A percentile compares a stretch with the other conserved stretches of the same genome.
These are phyloP conservation scores for Pristionchus mayeri DNA, from an alignment of 2,888 invertebrate genomes.

Conservation along the genomic window DNA sequence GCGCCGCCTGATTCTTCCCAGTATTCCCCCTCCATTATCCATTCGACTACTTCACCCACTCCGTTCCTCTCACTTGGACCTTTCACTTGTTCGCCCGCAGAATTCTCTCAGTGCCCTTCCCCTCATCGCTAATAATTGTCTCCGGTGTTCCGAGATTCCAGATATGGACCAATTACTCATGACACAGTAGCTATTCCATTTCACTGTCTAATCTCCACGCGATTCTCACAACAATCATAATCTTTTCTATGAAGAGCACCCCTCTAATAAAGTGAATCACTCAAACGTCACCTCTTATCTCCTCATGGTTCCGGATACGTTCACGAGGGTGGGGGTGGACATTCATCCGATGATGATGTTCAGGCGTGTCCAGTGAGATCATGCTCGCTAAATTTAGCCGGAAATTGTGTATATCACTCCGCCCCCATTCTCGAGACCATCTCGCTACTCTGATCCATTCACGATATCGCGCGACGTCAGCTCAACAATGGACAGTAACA, in stretches of 20 bases:
- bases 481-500: slow-evolving; percentile 31
- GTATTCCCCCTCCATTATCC: not conserved
- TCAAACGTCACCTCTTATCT: not conserved
- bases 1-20: slow-evolving; percentile 8
- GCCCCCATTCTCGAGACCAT: not conserved
- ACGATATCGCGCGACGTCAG: not conserved
- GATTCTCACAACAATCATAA: slow-evolving; percentile 5
- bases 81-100: not conserved
- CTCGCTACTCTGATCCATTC: no score
- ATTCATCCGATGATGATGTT: slow-evolving; percentile 2
- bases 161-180: slow-evolving; percentile 34
- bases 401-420: no score
- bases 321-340: no score
- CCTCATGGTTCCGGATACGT: not conserved
- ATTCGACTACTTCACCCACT: not conserved
- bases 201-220: not conserved
- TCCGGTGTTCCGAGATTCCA: slow-evolving; percentile 39
- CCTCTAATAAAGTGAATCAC: slow-evolving; percentile 22
- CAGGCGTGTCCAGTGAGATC: not conserved
- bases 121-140: not conserved
- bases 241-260: not conserved
- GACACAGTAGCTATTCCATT: slow-evolving; percentile 9
- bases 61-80: not conserved
- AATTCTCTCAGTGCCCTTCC: not conserved
- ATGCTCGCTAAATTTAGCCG: no score